phyloP scores from a whole-genome alignment of 2,888 invertebrate species.

The Minunthozetes semirufus region DNA sequence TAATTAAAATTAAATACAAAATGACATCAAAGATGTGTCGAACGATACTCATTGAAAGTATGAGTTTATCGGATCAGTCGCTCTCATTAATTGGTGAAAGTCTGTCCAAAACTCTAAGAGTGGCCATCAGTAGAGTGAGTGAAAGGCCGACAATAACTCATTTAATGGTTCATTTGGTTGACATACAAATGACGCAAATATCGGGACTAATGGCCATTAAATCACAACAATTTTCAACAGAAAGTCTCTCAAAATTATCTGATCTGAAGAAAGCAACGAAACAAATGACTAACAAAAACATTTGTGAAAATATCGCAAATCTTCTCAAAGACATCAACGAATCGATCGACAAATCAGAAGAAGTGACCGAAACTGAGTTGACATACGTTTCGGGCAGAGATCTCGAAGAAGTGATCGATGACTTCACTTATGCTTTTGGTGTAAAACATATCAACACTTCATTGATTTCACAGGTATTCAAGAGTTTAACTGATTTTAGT shows the following conservation, averaged over 20 bases:
- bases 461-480: background rate
- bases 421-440: background rate
- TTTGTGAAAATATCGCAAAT: background rate
- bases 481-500: background rate
- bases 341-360: background rate
- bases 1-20: too few species aligned
- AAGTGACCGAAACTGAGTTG: background rate
- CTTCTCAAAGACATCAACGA: background rate
- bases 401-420: background rate
- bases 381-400: background rate
- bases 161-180: background rate
- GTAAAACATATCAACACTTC: background rate
- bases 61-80: background rate
- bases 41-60: too few species aligned
- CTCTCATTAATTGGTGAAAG: background rate
- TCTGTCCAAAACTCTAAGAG: background rate
- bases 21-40: too few species aligned
- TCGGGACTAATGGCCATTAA: background rate
- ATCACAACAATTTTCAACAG: background rate
- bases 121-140: background rate
- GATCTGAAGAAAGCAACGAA: background rate
- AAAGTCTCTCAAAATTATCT: background rate
- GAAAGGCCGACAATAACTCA: background rate
- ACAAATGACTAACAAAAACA: background rate
- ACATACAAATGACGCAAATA: background rate